phyloP scores from a whole-genome alignment of 1,140 invertebrate species.

The Hyles vespertilio region DNA sequence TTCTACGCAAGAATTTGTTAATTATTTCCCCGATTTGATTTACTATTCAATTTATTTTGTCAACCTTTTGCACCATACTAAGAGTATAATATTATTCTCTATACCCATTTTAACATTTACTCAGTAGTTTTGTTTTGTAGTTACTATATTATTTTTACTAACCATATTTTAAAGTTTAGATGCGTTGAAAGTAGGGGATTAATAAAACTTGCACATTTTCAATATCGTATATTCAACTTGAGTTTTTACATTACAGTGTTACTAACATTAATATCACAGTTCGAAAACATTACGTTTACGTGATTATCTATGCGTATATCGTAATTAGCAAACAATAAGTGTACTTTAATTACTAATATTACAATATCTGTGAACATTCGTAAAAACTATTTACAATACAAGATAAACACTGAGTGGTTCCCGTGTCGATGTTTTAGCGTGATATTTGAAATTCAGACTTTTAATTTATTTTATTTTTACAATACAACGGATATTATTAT shows the following conservation, averaged over 20 bases:
- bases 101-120: too few relatives aligned
- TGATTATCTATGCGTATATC: slow-evolving; percentile 11
- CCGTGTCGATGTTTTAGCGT: background rate
- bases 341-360: background rate
- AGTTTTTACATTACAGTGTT: slow-evolving; percentile 40
- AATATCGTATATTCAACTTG: slow-evolving; percentile 43
- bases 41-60: too few relatives aligned
- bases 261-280: slow-evolving; percentile 60
- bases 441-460: background rate
- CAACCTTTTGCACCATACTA: too few relatives aligned
- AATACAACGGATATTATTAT: background rate
- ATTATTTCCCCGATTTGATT: too few relatives aligned
- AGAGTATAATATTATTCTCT: too few relatives aligned
- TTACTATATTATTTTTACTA: too few relatives aligned
- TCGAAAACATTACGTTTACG: slow-evolving; percentile 29
- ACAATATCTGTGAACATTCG: background rate
- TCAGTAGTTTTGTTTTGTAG: too few relatives aligned
- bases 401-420: too few relatives aligned
- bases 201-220: background rate
- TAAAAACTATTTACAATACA: slow-evolving; percentile 9
- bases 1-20: too few relatives aligned
- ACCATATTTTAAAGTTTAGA: background rate
- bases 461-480: background rate
- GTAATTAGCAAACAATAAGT: slow-evolving; percentile 6
- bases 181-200: too few relatives aligned